Percentiles rank a stretch among this genome's conserved stretches.
Conservation (phyloP, 2,113 vertebrate species). For the Ranitomeya imitator region DNA sequence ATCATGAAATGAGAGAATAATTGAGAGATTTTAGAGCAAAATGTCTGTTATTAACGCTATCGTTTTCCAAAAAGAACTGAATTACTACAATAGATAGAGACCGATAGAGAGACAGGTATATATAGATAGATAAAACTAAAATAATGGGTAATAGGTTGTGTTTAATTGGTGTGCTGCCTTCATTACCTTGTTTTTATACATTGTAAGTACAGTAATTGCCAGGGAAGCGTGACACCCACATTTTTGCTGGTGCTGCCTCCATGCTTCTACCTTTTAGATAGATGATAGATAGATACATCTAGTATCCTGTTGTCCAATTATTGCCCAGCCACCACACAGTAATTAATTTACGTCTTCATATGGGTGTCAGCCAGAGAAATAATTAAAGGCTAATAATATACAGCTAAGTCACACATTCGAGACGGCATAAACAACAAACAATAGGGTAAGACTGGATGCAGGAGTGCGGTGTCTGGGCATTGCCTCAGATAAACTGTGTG, state of each 20-base stretch:
- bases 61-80: no score
- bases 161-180: no score
- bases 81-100: background rate
- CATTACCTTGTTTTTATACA: no score
- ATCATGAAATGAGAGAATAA: no score
- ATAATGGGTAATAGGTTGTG: no score
- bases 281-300: background rate
- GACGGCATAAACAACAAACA: slow-evolving; percentile 71
- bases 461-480: slow-evolving; percentile 75
- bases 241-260: no score
- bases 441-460: slow-evolving; percentile 58
- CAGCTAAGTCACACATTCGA: slow-evolving; percentile 66
- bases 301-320: background rate
- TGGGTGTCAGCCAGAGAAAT: slow-evolving; percentile 70
- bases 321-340: slow-evolving; percentile 45
- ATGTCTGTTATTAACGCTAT: no score
- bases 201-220: no score
- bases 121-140: background rate
- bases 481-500: slow-evolving; percentile 81
- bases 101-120: background rate
- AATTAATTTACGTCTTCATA: slow-evolving; percentile 70
- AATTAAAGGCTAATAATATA: slow-evolving; percentile 76
- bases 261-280: background rate
- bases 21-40: no score
- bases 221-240: no score